Percentiles rank a stretch among this genome's conserved stretches.
phyloP scores from a whole-genome alignment of 2,888 invertebrate species.

The Polyploca ridens region DNA sequence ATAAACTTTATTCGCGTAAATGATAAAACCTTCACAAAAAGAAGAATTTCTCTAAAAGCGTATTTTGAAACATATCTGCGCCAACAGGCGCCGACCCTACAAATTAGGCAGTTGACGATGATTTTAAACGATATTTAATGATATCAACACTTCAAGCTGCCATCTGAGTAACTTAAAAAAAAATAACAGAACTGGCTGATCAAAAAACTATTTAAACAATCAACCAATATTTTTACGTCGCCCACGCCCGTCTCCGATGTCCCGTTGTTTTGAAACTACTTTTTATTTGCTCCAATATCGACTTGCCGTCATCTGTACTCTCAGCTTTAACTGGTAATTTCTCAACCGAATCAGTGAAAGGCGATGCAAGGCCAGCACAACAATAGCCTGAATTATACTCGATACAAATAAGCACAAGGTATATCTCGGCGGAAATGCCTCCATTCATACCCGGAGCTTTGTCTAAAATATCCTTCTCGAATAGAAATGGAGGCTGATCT shows the following conservation, averaged over 20 bases:
- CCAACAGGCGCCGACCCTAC: no score
- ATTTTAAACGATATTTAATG: no score
- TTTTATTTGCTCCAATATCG: constrained; percentile 38
- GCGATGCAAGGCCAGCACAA: constrained; percentile 69
- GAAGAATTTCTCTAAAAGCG: no score
- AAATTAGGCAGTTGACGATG: no score
- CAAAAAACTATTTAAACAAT: neutral
- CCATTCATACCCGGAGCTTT: constrained; percentile 72
- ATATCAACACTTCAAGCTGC: no score
- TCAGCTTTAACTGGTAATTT: constrained; percentile 62
- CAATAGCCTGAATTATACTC: constrained; percentile 61
- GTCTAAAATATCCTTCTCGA: constrained; percentile 61
- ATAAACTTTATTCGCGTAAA: no score
- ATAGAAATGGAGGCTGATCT: constrained; percentile 48
- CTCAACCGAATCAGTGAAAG: constrained; percentile 74
- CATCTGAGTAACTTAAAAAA: no score
- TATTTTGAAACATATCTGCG: no score
- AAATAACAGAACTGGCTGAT: no score
- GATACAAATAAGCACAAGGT: constrained; percentile 54
- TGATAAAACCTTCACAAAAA: neutral
- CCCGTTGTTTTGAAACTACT: constrained; percentile 33
- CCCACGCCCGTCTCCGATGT: neutral
- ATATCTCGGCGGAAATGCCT: constrained; percentile 61
- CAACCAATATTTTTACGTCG: neutral
- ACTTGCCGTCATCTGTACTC: constrained; percentile 38